Percentiles rank a stretch among this genome's conserved stretches.
phyloP scores from a whole-genome alignment of 2,113 vertebrate species.

The Eptatretus burgeri region DNA sequence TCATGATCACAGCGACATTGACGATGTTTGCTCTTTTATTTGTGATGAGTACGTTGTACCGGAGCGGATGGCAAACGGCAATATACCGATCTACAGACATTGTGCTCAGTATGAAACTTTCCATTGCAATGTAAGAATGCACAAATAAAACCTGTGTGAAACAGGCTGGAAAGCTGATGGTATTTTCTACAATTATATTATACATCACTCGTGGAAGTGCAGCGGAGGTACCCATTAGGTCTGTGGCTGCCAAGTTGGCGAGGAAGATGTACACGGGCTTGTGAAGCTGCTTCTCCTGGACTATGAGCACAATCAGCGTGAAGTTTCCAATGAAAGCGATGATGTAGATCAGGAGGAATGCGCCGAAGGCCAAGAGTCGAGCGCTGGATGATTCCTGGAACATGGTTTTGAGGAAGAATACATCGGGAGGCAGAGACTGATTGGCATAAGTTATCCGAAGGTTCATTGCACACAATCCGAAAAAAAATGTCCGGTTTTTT shows the following conservation, averaged over 20 bases:
- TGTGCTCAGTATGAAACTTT: not conserved
- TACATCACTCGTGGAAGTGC: not conserved
- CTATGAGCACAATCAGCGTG: not conserved
- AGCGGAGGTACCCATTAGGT: not conserved
- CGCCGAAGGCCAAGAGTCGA: not conserved
- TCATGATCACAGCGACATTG: not conserved
- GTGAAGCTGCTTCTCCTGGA: not conserved
- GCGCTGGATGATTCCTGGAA: not conserved
- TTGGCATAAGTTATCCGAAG: too few species aligned
- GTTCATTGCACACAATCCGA: too few species aligned
- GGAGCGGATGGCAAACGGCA: not conserved
- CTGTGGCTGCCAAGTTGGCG: not conserved
- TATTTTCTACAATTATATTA: not conserved
- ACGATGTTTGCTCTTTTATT: not conserved
- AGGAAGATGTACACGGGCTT: not conserved
- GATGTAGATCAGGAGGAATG: conserved; percentile 1
- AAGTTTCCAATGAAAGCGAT: not conserved
- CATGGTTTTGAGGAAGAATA: too few species aligned
- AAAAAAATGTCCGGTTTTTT: too few species aligned
- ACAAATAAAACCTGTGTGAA: not conserved
- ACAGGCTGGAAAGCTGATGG: not conserved
- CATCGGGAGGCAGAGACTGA: too few species aligned
- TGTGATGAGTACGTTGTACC: not conserved
- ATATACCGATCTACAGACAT: not conserved
- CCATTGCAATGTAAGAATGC: not conserved